These are phyloP conservation scores for Neosilurus hyrtlii DNA, from an alignment of 2,797 vertebrate genomes.

Conservation along the genomic window DNA sequence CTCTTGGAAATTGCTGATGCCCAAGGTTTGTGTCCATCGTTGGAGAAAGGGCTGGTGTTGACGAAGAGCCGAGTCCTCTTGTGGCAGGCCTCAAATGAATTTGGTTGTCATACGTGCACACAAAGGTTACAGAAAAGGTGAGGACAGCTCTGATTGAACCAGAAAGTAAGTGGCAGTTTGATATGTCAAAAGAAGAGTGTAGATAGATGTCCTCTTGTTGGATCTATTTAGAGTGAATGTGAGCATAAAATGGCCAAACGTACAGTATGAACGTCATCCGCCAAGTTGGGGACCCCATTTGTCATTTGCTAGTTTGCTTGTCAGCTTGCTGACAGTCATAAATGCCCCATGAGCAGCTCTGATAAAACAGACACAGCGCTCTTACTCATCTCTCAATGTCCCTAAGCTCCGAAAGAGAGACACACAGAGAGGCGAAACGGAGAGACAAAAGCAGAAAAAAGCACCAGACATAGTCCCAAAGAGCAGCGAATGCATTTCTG, in stretches of 20 bases:
- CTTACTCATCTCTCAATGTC: conserved; percentile 48
- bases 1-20: conserved; percentile 70
- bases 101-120: conserved; percentile 23
- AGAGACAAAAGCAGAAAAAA: neutral
- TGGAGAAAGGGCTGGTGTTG: conserved; percentile 17
- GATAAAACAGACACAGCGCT: conserved; percentile 48
- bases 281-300: conserved; percentile 40
- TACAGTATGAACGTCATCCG: conserved; percentile 23
- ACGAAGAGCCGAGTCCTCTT: conserved; percentile 23
- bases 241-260: conserved; percentile 12
- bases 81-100: conserved; percentile 20
- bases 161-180: conserved; percentile 2
- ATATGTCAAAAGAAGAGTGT: neutral
- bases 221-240: conserved; percentile 25
- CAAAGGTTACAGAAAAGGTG: conserved; percentile 37
- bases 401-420: conserved; percentile 4
- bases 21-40: conserved; percentile 35
- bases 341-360: conserved; percentile 47
- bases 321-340: conserved; percentile 51
- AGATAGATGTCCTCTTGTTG: conserved; percentile 23
- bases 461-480: neutral
- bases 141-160: conserved; percentile 24
- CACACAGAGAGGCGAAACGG: neutral
- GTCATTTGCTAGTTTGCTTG: conserved; percentile 53
- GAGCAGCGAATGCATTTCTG: conserved; percentile 5